Conservation (phyloP, 1,140 invertebrate genomes). For the Ostrea denselamellosa region DNA sequence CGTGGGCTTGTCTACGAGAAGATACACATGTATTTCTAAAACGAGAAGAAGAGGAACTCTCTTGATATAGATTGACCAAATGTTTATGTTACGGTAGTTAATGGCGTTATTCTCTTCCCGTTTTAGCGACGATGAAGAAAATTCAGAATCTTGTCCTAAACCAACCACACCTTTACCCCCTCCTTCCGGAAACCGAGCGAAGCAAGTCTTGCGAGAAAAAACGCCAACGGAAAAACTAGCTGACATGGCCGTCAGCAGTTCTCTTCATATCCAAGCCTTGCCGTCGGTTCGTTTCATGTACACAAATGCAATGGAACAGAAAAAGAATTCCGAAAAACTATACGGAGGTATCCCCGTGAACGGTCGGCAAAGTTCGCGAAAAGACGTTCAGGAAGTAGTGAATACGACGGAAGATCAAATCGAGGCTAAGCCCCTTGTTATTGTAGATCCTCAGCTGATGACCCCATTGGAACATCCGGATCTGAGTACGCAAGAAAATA, state of each 20-base stretch:
- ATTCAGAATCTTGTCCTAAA: neutral
- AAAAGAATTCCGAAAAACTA: slow-evolving; percentile 35
- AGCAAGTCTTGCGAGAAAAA: slow-evolving; percentile 37
- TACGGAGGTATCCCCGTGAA: slow-evolving; percentile 15
- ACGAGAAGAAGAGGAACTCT: too few species aligned
- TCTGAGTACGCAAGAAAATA: slow-evolving; percentile 24
- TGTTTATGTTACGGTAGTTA: too few species aligned
- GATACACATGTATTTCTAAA: too few species aligned
- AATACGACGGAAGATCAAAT: slow-evolving; percentile 2
- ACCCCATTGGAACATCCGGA: slow-evolving; percentile 34
- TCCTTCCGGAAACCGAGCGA: neutral
- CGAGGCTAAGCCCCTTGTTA: slow-evolving; percentile 34
- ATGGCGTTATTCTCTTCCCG: neutral
- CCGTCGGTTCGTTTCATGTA: slow-evolving; percentile 33
- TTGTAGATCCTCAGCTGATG: slow-evolving; percentile 46
- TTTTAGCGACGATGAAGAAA: slow-evolving; percentile 8
- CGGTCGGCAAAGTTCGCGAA: slow-evolving; percentile 14
- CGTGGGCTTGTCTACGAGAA: too few species aligned
- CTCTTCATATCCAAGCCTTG: neutral
- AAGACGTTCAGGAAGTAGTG: neutral
- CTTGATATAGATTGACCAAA: too few species aligned
- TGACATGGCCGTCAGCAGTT: slow-evolving; percentile 25
- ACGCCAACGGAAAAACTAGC: slow-evolving; percentile 22
- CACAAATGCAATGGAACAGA: slow-evolving; percentile 28
- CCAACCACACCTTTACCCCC: slow-evolving; percentile 5